Base-by-base conservation (phyloP, 2,888 invertebrate species). In the Clunio marinus region DNA sequence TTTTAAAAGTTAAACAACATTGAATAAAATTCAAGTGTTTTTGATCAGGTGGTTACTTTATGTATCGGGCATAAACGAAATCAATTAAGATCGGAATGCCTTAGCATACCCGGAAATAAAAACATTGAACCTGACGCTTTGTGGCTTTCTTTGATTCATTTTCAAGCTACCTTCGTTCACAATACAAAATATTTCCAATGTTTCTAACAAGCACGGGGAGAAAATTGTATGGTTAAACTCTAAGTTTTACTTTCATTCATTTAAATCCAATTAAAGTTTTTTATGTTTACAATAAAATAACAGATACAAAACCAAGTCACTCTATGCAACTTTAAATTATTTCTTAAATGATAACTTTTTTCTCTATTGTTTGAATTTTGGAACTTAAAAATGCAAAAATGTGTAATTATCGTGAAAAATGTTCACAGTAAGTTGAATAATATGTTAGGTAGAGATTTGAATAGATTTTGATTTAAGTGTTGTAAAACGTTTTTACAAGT, bases 201-300 rank as follows among this genome's bases (percentile, higher is more conserved):
- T 32, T 32, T 32, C 35, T 5, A 32, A 8, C 35, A 13, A 32
- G 35, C 35, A 45, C 45, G 5, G 22, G 22, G 7, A 51, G 17
- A 51, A 51, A 51, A 51, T 51, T 20, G 22, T 22, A 51, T 51
- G n/a, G 2, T 51, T 17, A 3, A 22, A 22, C 22, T 51, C 17
- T 32, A 13, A 32, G 35, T 51, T 51, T 51, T 51, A 51, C 51
- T 51, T 51, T 51, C 51, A 51, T 45, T 45, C 45, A 15, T 51
- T n/a, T 51, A 17, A 51, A 51, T 51, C 51, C 51, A 51, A 51
- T 51, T 51, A 51, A 17, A 13, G 3, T 2, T 51, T 51, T 51
- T 22, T 22, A 17, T 7, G 2, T 2, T 20, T 51, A 51, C 51
- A 51, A 51, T 51, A n/a, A 22, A 51, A 51, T 51, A 20, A 51